phyloP scores from a whole-genome alignment of 2,797 vertebrate species.

The Myiotriccus ornatus region DNA sequence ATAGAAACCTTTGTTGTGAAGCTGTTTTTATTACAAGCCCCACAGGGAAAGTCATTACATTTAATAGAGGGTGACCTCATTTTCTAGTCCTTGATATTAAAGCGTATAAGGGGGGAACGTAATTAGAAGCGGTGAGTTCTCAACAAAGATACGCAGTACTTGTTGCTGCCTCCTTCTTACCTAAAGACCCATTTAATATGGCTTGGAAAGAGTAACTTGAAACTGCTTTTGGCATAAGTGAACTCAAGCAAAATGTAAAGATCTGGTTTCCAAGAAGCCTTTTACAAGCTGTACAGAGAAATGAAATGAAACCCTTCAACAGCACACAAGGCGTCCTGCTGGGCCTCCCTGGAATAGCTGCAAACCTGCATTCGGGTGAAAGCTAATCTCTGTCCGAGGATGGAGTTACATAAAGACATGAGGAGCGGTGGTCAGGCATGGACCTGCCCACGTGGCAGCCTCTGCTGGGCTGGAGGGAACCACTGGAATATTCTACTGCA shows the following conservation, averaged over 20 bases:
- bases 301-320: not conserved
- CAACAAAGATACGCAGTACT: not conserved
- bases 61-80: slow-evolving; percentile 33
- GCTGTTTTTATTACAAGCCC: slow-evolving; percentile 31
- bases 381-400: not conserved
- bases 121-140: not conserved
- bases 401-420: not conserved
- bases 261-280: slow-evolving; percentile 48
- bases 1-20: slow-evolving; percentile 37
- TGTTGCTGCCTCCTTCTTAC: not conserved
- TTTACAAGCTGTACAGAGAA: slow-evolving; percentile 15
- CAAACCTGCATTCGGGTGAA: not conserved
- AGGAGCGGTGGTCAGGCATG: not conserved
- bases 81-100: not conserved
- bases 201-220: slow-evolving; percentile 42
- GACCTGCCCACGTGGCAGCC: not conserved
- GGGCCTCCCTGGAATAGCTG: not conserved
- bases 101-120: not conserved
- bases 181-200: not conserved
- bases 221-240: slow-evolving; percentile 4
- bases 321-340: not conserved
- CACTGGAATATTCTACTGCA: not conserved
- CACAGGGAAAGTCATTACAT: not conserved
- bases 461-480: not conserved
- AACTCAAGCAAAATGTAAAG: slow-evolving; percentile 1